Base-by-base conservation (phyloP, 2,797 vertebrate genomes). In the Anisognathus igniventris region DNA sequence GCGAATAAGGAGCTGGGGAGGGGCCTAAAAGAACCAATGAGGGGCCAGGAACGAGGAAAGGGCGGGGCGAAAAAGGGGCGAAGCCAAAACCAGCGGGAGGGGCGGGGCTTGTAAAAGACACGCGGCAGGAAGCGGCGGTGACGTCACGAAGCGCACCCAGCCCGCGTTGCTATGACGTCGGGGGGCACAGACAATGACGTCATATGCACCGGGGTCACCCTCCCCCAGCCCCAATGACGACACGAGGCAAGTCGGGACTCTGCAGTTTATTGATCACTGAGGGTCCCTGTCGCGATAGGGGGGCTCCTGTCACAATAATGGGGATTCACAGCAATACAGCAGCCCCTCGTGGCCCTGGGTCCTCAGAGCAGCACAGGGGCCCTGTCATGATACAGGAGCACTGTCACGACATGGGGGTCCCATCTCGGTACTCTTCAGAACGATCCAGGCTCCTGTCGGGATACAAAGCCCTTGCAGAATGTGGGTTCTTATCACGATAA, bases 401-500 rank as follows among this genome's bases (percentile, higher is more conserved):
- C 48, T 28, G 24, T 72, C 8, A 0, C 0, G 4, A 83, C 9
- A 30, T 3, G 14, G 21, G 14, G 14, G 5, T 48, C 14, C 22
- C 1, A 4, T 12, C 11, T 6, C 3, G 0, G 9, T 6, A 0
- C 7, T 21, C 44, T 6, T 31, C 47, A 27, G 21, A 5, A 17
- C 0, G 0, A 27, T 8, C 22, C n/a, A 27, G 27, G 22, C 10
- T 35, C 54, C 27, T 25, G 31, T 18, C 0, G 2, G 1, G 45
- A 30, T 3, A 15, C 1, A 0, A 37, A 25, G 14, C 13, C 45
- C 9, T 21, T 4, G 31, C 64, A 21, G 54, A 48, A 25, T 1
- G 1, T 0, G 12, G 12, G 19, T 1, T 11, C 11, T 24, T 18
- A 4, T 57, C 2, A 1, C 1, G 2, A 66, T 7, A n/a, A 4